phyloP scores from a whole-genome alignment of 1,140 invertebrate species.

The Saccostrea glomerata region DNA sequence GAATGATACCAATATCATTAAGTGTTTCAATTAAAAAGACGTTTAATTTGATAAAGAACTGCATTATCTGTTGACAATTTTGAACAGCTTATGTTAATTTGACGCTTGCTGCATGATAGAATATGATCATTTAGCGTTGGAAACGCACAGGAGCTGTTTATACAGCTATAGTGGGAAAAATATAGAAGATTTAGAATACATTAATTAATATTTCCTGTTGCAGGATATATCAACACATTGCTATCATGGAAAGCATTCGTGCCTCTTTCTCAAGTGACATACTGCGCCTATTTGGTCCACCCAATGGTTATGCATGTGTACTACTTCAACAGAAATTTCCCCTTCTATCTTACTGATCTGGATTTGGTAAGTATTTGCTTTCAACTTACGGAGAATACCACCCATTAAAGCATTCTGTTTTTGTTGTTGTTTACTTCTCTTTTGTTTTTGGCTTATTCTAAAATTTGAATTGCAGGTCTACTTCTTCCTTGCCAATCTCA shows the following conservation, averaged over 20 bases:
- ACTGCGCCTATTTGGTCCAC: conserved; percentile 33
- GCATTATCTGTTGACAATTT: too few species aligned
- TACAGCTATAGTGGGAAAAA: too few species aligned
- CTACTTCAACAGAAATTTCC: neutral
- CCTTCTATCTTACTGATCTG: neutral
- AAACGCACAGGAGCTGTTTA: too few species aligned
- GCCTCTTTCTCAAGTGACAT: conserved; percentile 18
- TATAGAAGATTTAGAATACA: too few species aligned
- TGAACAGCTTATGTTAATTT: too few species aligned
- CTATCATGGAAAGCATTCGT: conserved; percentile 27
- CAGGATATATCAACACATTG: conserved; percentile 46
- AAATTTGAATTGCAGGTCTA: conserved; percentile 53
- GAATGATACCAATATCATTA: too few species aligned
- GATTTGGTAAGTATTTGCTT: neutral
- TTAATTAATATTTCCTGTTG: too few species aligned
- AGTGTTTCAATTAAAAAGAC: too few species aligned
- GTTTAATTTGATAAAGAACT: too few species aligned
- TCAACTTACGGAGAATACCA: neutral
- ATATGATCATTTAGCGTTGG: too few species aligned
- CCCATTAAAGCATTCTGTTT: neutral
- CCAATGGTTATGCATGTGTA: conserved; percentile 16
- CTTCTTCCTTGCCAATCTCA: conserved; percentile 59
- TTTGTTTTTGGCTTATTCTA: neutral
- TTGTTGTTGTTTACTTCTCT: too few species aligned
- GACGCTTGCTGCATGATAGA: too few species aligned